These are phyloP conservation scores for Motacilla alba DNA, from an alignment of 2,113 vertebrate species.

Conservation along the genomic window DNA sequence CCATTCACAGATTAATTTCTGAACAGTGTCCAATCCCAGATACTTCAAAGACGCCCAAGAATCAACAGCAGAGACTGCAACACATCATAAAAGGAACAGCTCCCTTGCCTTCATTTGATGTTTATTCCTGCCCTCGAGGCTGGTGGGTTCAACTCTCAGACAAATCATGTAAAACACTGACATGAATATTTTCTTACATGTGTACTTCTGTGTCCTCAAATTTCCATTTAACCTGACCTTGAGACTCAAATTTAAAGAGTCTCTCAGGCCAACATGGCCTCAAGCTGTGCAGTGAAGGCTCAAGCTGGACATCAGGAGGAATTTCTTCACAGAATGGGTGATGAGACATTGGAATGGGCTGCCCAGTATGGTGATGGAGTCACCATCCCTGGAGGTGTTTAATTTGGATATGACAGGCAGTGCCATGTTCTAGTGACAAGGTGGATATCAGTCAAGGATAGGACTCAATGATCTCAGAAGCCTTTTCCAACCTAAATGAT, in stretches of 20 bases:
- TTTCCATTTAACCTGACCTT: background rate
- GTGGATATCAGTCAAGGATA: background rate
- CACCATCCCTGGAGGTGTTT: background rate
- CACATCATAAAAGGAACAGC: background rate
- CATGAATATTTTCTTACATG: background rate
- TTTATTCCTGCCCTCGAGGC: background rate
- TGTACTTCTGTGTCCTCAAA: background rate
- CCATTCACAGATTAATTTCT: background rate
- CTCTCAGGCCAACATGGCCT: background rate
- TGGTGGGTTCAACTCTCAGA: background rate
- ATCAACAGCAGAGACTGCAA: background rate
- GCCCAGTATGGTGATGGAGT: background rate
- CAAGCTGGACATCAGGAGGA: background rate
- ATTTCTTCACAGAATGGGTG: background rate
- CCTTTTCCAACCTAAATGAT: background rate
- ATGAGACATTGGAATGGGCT: background rate
- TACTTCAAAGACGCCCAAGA: background rate
- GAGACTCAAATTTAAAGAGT: background rate
- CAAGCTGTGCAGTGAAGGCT: background rate
- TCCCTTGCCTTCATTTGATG: background rate
- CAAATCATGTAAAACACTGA: rapidly evolving
- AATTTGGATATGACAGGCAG: rapidly evolving
- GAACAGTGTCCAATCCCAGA: background rate
- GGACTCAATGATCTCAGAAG: background rate
- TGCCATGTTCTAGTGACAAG: background rate